A percentile compares a stretch with the other conserved stretches of the same genome.
These are phyloP conservation scores for Tenthredo amoena DNA, from an alignment of 2,888 invertebrate species.

Conservation along the genomic window DNA sequence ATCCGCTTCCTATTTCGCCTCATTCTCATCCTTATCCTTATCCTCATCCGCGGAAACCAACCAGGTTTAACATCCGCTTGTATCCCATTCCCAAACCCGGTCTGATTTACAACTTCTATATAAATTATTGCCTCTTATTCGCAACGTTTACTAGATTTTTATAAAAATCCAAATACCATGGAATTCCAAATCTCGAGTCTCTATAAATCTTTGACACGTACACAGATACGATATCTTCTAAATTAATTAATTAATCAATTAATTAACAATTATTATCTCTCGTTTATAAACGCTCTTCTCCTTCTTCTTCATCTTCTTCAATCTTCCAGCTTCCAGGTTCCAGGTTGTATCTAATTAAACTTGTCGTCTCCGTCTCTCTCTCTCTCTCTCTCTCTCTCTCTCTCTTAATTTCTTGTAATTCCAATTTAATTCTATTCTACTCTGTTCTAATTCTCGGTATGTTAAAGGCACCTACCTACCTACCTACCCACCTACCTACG, in stretches of 20 bases:
- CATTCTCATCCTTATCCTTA: neutral
- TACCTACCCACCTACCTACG: neutral
- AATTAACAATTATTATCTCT: neutral
- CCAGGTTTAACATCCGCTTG: too few species aligned
- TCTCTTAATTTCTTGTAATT: neutral
- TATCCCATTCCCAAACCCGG: too few species aligned
- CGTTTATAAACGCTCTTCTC: neutral
- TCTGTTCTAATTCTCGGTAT: constrained; percentile 2
- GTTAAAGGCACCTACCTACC: neutral
- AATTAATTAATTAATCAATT: neutral
- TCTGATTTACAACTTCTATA: too few species aligned
- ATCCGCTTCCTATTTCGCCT: neutral
- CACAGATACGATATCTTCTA: too few species aligned
- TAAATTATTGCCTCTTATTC: too few species aligned
- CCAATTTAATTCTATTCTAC: constrained; percentile 13
- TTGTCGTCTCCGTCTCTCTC: neutral
- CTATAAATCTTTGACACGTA: too few species aligned
- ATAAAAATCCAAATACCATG: too few species aligned
- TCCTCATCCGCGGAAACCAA: neutral
- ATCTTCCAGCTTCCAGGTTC: neutral
- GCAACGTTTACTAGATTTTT: too few species aligned
- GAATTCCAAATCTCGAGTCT: too few species aligned
- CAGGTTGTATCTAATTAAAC: neutral
- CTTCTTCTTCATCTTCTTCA: neutral
- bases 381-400: neutral